phyloP scores from a whole-genome alignment of 2,113 vertebrate genomes.

The Bos taurus region ARS-UCD2.0 NC_037335.1:43067501-43068000 shows the following conservation, averaged over 20 bases:
- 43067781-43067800: neutral
- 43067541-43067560: neutral
- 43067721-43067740: neutral
- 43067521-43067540: neutral
- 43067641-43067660: neutral
- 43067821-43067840: neutral
- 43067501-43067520: neutral
- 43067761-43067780: neutral
- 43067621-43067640: neutral
- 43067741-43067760: neutral
- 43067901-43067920: neutral
- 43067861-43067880: neutral
- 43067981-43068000: neutral
- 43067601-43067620: neutral
- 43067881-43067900: slow-evolving; percentile 11
- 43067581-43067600: neutral
- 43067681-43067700: neutral
- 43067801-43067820: neutral
- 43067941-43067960: neutral
- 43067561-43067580: neutral
- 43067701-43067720: neutral
- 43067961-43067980: neutral
- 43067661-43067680: neutral
- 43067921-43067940: neutral
- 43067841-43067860: neutral